Evolutionary conservation across 2,888 invertebrate species (phyloP).

Genomic region (Drosophila siamana): DNA sequence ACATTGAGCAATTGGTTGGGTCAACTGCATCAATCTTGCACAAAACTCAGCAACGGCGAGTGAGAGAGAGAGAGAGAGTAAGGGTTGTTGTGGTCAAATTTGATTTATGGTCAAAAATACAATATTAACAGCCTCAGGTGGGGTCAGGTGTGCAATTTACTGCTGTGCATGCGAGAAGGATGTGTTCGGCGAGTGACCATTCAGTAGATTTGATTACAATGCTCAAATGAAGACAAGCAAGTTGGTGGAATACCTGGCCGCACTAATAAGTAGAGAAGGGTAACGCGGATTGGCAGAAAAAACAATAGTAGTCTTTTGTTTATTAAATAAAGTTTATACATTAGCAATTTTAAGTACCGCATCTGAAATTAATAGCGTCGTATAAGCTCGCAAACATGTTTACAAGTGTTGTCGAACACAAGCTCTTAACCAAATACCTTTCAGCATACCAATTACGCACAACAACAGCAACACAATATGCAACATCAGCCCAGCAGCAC

Average conservation of each 20-base stretch:
- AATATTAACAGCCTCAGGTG: conserved; percentile 19
- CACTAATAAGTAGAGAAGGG: no score
- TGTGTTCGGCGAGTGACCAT: no score
- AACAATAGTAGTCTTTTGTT: no score
- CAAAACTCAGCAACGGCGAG: conserved; percentile 7
- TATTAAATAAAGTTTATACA: background rate
- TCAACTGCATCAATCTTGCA: conserved; percentile 37
- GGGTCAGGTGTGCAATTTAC: conserved; percentile 50
- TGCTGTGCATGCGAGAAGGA: no score
- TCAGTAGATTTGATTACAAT: no score
- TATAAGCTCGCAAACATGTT: conserved; percentile 38
- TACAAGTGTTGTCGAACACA: conserved; percentile 43
- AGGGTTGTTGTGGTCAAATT: conserved; percentile 33
- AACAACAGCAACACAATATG: conserved; percentile 32
- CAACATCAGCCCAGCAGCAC: no score
- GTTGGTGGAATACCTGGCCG: no score
- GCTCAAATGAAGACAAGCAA: no score
- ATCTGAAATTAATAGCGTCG: conserved; percentile 56
- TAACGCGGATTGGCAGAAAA: no score
- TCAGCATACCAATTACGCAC: conserved; percentile 62
- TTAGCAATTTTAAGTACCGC: background rate
- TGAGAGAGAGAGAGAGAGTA: conserved; percentile 18
- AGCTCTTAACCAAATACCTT: conserved; percentile 55
- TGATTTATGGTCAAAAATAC: conserved; percentile 53
- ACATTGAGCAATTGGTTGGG: conserved; percentile 41